A percentile compares a stretch with the other conserved stretches of the same genome.
Conservation (phyloP, 2,888 invertebrate species). For the Nemotelus nigrinus region DNA sequence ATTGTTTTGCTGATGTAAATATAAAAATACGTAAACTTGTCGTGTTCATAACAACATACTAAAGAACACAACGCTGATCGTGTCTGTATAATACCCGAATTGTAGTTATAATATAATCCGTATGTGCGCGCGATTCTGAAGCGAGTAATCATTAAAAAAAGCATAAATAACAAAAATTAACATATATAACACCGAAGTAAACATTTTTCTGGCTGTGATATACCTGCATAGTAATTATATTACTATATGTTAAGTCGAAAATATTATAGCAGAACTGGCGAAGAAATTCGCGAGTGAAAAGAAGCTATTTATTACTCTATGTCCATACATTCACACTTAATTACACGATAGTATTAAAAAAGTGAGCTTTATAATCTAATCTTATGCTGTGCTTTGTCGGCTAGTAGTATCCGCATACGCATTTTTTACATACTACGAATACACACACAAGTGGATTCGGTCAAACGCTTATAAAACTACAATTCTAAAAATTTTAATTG, state of each 20-base stretch:
- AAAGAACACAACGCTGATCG: not conserved
- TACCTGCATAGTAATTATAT: conserved; percentile 34
- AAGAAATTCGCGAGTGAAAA: too few relatives aligned
- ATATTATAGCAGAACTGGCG: not conserved
- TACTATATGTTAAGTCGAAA: not conserved
- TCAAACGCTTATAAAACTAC: too few relatives aligned
- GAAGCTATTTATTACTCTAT: too few relatives aligned
- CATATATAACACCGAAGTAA: not conserved
- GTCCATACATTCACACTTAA: too few relatives aligned
- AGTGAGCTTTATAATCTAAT: conserved; percentile 21
- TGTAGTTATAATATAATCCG: too few relatives aligned
- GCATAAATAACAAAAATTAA: not conserved
- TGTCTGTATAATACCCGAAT: too few relatives aligned
- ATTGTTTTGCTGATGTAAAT: conserved; percentile 27
- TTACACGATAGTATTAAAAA: conserved; percentile 15
- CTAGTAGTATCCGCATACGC: not conserved
- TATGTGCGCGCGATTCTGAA: not conserved
- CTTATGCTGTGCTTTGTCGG: conserved; percentile 33
- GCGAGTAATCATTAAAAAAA: not conserved
- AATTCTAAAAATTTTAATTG: too few relatives aligned
- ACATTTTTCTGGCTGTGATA: conserved; percentile 31
- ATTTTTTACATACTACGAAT: too few relatives aligned
- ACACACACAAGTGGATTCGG: too few relatives aligned
- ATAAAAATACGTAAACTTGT: not conserved
- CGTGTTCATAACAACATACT: not conserved